These are phyloP conservation scores for Probaryconus sp. DNA, from an alignment of 1,140 invertebrate genomes.

Conservation along the genomic window DNA sequence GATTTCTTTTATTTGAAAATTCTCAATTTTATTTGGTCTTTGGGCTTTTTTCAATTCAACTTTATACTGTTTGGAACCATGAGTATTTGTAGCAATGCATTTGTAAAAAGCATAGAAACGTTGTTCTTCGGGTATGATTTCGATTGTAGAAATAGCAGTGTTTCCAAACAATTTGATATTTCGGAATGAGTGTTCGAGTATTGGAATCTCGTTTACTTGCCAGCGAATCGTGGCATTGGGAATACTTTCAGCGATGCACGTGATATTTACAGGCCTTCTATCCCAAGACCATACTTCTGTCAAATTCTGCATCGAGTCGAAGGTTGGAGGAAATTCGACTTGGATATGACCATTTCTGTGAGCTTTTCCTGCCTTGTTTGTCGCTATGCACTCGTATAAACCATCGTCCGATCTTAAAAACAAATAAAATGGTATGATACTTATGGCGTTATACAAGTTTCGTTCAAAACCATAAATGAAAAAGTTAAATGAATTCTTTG, in stretches of 20 bases:
- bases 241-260: slow-evolving; percentile 92
- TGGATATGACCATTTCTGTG: slow-evolving; percentile 89
- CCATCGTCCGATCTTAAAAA: slow-evolving; percentile 88
- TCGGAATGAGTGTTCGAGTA: slow-evolving; percentile 76
- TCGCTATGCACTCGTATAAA: slow-evolving; percentile 91
- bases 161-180: slow-evolving; percentile 81
- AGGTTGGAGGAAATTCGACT: slow-evolving; percentile 89
- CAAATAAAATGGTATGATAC: slow-evolving; percentile 34
- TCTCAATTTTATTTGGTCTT: slow-evolving; percentile 78
- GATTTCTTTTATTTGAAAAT: slow-evolving; percentile 82
- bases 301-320: slow-evolving; percentile 84
- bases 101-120: slow-evolving; percentile 87
- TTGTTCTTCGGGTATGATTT: slow-evolving; percentile 82
- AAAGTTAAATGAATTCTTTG: no score
- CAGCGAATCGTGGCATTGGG: slow-evolving; percentile 95
- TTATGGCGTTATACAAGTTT: no score
- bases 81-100: slow-evolving; percentile 88
- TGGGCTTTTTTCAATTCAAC: slow-evolving; percentile 87
- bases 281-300: slow-evolving; percentile 88
- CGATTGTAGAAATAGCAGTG: slow-evolving; percentile 84
- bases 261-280: slow-evolving; percentile 87
- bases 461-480: no score
- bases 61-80: slow-evolving; percentile 83
- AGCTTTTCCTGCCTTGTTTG: slow-evolving; percentile 86
- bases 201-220: slow-evolving; percentile 79